Evolutionary conservation across 2,113 vertebrate genomes (phyloP).

Genomic region (Nycticebus coucang): DNA sequence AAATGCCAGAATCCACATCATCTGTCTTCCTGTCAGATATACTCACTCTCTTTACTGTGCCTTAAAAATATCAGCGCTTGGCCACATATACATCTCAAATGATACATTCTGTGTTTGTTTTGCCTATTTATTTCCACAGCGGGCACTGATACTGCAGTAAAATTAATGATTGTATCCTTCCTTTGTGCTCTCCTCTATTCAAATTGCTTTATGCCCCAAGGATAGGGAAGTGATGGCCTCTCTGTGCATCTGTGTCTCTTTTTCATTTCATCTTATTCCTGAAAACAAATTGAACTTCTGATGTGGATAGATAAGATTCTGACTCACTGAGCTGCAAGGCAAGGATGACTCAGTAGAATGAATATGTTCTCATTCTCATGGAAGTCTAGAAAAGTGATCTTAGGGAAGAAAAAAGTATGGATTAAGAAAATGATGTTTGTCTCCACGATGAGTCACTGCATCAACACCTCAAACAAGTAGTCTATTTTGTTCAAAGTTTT

Average conservation of each 20-base stretch:
- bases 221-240: conserved; percentile 61
- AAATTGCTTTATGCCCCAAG: conserved; percentile 65
- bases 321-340: conserved; percentile 62
- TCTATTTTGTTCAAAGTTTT: conserved; percentile 33
- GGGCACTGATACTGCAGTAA: conserved; percentile 23
- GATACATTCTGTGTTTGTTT: conserved; percentile 15
- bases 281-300: conserved; percentile 67
- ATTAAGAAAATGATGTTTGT: conserved; percentile 3
- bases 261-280: conserved; percentile 65
- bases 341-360: conserved; percentile 66
- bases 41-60: not conserved
- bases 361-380: conserved; percentile 50
- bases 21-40: not conserved
- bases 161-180: conserved; percentile 63
- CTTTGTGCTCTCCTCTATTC: conserved; percentile 54
- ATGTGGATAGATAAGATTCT: conserved; percentile 62
- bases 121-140: conserved; percentile 56
- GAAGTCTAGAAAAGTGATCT: conserved; percentile 44
- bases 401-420: conserved; percentile 21
- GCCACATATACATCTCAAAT: not conserved
- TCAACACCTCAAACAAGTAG: conserved; percentile 2
- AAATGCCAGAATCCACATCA: not conserved
- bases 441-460: conserved; percentile 45
- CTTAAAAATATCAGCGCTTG: not conserved
- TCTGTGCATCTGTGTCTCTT: conserved; percentile 53